These are phyloP conservation scores for Drosophila meridionalis DNA, from an alignment of 2,888 invertebrate species.

Conservation along the genomic window DNA sequence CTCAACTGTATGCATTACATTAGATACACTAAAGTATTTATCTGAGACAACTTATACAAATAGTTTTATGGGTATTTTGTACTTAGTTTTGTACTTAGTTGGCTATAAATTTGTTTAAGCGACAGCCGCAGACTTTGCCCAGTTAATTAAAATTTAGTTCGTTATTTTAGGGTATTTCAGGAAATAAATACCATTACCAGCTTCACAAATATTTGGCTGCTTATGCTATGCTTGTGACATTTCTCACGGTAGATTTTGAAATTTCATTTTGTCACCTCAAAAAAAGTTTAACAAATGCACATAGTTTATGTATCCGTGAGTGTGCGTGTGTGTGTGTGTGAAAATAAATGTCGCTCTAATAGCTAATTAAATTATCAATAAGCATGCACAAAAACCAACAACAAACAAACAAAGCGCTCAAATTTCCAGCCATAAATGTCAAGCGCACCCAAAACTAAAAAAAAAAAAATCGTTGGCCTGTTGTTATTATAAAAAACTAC, in stretches of 20 bases:
- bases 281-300: neutral
- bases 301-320: neutral
- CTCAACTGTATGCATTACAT: slow-evolving; percentile 5
- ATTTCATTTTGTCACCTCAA: slow-evolving; percentile 31
- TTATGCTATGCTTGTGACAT: slow-evolving; percentile 23
- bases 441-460: slow-evolving; percentile 52
- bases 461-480: slow-evolving; percentile 46
- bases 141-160: neutral
- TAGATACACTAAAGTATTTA: slow-evolving; percentile 1
- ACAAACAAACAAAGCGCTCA: slow-evolving; percentile 41
- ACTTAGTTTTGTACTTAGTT: slow-evolving; percentile 4
- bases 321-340: neutral
- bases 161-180: neutral
- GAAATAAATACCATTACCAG: neutral
- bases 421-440: slow-evolving; percentile 64
- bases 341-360: slow-evolving; percentile 60
- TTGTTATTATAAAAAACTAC: slow-evolving; percentile 75
- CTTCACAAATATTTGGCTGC: neutral
- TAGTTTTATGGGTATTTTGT: slow-evolving; percentile 15
- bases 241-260: slow-evolving; percentile 45
- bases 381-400: slow-evolving; percentile 42
- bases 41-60: neutral
- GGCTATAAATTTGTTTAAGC: slow-evolving; percentile 20
- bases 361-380: slow-evolving; percentile 73
- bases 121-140: neutral